Evolutionary conservation across 2,888 invertebrate species (phyloP).

Genomic region (Spodoptera littoralis): DNA sequence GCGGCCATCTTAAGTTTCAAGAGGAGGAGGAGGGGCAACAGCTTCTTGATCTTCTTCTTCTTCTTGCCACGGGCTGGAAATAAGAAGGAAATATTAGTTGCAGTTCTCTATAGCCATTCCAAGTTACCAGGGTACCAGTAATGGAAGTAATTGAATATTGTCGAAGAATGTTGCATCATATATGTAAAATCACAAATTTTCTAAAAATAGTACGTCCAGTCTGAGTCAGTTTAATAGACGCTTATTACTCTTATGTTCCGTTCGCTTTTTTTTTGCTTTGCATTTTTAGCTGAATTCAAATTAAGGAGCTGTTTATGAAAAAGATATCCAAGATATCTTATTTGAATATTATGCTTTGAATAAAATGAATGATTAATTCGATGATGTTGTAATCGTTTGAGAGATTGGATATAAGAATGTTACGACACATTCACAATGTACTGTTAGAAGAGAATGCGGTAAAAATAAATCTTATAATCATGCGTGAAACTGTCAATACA

Average conservation of each 20-base stretch:
- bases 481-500: conserved; percentile 33
- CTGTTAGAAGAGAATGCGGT: background rate
- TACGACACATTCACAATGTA: background rate
- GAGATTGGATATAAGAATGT: background rate
- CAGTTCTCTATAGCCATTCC: background rate
- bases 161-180: conserved; percentile 9
- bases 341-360: background rate
- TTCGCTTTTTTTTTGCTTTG: conserved; percentile 23
- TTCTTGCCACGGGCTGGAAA: conserved; percentile 92
- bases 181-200: conserved; percentile 12
- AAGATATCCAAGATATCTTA: conserved; percentile 30
- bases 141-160: background rate
- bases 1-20: conserved; percentile 94
- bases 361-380: background rate
- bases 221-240: conserved; percentile 34
- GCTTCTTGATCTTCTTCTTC: conserved; percentile 94
- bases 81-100: conserved; percentile 11
- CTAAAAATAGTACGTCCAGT: conserved; percentile 20
- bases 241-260: conserved; percentile 26
- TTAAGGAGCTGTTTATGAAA: conserved; percentile 43
- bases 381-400: background rate
- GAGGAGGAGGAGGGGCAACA: conserved; percentile 92
- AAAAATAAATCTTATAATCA: conserved; percentile 2
- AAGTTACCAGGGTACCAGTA: conserved; percentile 17
- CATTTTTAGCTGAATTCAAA: conserved; percentile 21